Conservation (phyloP, 1,140 invertebrate genomes). For the Nomia melanderi region DNA sequence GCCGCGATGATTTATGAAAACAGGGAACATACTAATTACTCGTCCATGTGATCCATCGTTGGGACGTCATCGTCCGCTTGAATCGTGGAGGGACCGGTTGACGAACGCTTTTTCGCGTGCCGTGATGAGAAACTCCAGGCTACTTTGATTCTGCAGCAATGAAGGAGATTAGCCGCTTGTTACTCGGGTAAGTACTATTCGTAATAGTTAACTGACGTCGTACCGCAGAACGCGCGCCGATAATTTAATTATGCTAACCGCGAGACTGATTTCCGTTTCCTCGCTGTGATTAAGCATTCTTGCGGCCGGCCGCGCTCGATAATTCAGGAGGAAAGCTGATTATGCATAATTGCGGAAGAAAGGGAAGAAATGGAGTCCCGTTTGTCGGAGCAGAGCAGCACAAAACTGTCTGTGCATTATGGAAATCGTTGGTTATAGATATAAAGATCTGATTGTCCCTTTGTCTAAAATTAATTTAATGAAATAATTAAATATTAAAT, state of each 20-base stretch:
- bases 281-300: background rate
- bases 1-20: conserved; percentile 62
- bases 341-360: background rate
- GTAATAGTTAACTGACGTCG: conserved; percentile 25
- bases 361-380: conserved; percentile 3
- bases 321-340: conserved; percentile 1
- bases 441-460: too few relatives aligned
- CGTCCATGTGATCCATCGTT: conserved; percentile 45
- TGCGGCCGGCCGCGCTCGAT: background rate
- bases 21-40: conserved; percentile 49
- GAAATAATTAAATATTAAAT: too few relatives aligned
- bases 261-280: background rate
- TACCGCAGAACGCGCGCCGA: conserved; percentile 6
- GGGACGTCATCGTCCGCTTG: conserved; percentile 17
- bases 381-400: too few relatives aligned
- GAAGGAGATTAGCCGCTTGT: conserved; percentile 61
- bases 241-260: conserved; percentile 35
- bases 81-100: conserved; percentile 10
- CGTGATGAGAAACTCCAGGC: conserved; percentile 27
- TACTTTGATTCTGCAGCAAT: conserved; percentile 47
- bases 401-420: too few relatives aligned
- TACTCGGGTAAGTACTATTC: conserved; percentile 60
- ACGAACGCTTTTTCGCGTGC: conserved; percentile 18
- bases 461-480: too few relatives aligned
- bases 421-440: too few relatives aligned